Base-by-base conservation (phyloP, 2,113 vertebrate species). In the Varanus salvator region DNA sequence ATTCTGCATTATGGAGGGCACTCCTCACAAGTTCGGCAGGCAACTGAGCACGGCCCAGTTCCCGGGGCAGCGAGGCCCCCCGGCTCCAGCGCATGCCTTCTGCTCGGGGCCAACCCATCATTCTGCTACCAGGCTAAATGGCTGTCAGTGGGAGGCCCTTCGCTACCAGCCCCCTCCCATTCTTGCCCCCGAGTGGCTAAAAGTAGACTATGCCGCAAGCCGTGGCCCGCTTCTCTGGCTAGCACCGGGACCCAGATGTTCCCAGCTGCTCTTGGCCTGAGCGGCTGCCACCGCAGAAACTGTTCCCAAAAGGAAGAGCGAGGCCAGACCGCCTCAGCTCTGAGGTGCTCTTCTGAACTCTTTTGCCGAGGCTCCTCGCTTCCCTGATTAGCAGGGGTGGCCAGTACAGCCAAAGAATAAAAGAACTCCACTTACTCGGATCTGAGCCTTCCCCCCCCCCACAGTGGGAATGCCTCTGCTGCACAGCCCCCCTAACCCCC, bases 191-290 rank as follows among this genome's bases (percentile, higher is more conserved):
- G 8, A 34, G 75, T 31, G 66, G 54, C 34, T 48, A 29, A 44
- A 81, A 7, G 8, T 38, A 17, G 68, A 60, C 54, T 44, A 29
- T 27, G 4, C 78, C 38, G 64, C 38, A 83, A 44, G 29, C n/a
- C 57, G 17, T 48, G 17, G 31, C 60, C 44, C 25, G 5, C 66
- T 85, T 29, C 72, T 21, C 81, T 88, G 86, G 52, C 34, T 1
- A 31, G 54, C 4, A 72, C 34, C 23, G 21, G 19, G 1, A 31
- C 69, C 72, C 86, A 86, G 64, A 74, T 90, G 89, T 87, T 77
- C 21, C 86, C 66, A 81, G 83, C 89, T 90, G 89, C 66, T 90
- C 66, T 50, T 23, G 15, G 57, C 38, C 66, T 29, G 34, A 48
- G 52, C n/a, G 19, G 31, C 6, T 82, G 38, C 76, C 68, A 64